A percentile compares a stretch with the other conserved stretches of the same genome.
Conservation (phyloP, 2,113 vertebrate genomes). For the Chauna torquata region DNA sequence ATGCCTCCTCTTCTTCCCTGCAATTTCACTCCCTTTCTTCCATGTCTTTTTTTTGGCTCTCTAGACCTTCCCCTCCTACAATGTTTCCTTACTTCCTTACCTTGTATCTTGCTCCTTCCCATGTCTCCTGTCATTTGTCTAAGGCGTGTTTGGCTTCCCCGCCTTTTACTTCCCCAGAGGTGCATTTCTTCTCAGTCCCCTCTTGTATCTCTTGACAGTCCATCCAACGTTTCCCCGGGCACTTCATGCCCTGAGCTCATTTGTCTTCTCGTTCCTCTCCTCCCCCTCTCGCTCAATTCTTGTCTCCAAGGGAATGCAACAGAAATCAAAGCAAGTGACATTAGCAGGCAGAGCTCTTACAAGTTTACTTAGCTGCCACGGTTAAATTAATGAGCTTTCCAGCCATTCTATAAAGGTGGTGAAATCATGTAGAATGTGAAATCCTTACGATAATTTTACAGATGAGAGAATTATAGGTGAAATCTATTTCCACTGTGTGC, state of each 20-base stretch:
- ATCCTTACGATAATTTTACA: background rate
- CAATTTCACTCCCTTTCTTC: background rate
- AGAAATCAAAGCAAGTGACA: conserved; percentile 11
- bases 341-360: background rate
- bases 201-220: background rate
- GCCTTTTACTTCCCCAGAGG: background rate
- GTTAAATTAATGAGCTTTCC: conserved; percentile 1
- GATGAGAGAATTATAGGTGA: background rate
- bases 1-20: background rate
- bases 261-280: conserved; percentile 1
- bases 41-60: background rate
- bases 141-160: background rate
- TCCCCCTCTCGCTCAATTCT: background rate
- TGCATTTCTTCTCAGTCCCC: background rate
- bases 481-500: background rate
- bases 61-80: background rate
- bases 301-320: background rate
- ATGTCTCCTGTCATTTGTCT: background rate
- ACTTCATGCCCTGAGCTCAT: background rate
- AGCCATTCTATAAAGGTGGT: background rate
- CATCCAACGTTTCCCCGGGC: background rate
- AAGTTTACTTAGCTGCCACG: conserved; percentile 19
- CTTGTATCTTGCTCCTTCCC: background rate
- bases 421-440: background rate
- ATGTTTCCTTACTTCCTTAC: background rate